A percentile compares a stretch with the other conserved stretches of the same genome.
Conservation (phyloP, 2,888 invertebrate genomes). For the Drosophila helvetica region DNA sequence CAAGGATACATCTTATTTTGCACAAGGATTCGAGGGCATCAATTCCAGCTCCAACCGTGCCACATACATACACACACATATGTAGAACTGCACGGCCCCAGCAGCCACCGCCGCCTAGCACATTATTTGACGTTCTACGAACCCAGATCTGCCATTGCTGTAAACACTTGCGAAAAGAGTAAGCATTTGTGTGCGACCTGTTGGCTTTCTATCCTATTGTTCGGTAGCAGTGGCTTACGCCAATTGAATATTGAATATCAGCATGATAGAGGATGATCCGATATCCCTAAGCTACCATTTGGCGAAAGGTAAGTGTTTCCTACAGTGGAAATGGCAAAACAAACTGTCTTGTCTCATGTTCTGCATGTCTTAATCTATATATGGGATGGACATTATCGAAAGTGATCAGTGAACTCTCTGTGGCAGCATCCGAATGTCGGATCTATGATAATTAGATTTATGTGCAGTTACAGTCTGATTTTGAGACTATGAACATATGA, state of each 20-base stretch:
- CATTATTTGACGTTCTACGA: constrained; percentile 25
- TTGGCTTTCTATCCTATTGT: constrained; percentile 12
- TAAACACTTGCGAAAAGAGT: background rate
- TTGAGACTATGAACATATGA: background rate
- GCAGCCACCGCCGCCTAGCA: constrained; percentile 12
- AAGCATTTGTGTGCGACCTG: background rate
- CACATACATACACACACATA: background rate
- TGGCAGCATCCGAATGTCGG: background rate
- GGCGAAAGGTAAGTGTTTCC: constrained; percentile 75
- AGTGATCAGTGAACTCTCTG: background rate
- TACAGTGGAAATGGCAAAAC: background rate
- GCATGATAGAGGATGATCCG: constrained; percentile 46
- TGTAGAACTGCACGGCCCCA: constrained; percentile 7
- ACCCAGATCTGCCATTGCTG: constrained; percentile 14
- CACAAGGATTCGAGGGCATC: constrained; percentile 30
- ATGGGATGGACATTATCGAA: background rate
- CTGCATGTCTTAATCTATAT: background rate
- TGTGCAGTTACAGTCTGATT: background rate
- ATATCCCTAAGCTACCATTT: constrained; percentile 66
- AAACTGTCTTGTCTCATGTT: background rate
- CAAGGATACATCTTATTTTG: constrained; percentile 13
- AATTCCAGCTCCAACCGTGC: constrained; percentile 4
- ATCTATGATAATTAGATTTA: background rate
- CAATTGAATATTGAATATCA: constrained; percentile 26
- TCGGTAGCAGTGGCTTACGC: constrained; percentile 3